phyloP scores from a whole-genome alignment of 1,140 invertebrate species.

The Ridgeia piscesae region DNA sequence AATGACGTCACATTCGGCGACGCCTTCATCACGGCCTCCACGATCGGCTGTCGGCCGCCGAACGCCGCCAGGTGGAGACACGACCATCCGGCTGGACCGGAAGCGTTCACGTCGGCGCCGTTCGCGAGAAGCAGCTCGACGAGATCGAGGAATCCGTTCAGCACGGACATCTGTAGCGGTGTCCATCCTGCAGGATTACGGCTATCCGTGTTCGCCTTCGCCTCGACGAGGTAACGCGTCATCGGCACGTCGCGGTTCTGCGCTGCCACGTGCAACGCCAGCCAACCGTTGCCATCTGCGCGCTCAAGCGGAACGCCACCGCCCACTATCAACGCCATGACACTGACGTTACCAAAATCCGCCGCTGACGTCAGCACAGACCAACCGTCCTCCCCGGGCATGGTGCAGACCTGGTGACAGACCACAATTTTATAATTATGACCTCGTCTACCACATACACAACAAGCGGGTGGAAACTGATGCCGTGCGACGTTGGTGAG shows the following conservation, averaged over 20 bases:
- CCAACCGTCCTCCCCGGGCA: slow-evolving; percentile 25
- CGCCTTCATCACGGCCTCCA: slow-evolving; percentile 10
- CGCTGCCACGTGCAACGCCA: slow-evolving; percentile 26
- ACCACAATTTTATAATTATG: slow-evolving; percentile 4
- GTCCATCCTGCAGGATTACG: slow-evolving; percentile 24
- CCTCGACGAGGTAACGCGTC: slow-evolving; percentile 14
- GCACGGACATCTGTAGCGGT: slow-evolving; percentile 25
- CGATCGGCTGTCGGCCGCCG: slow-evolving; percentile 21
- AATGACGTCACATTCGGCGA: background rate
- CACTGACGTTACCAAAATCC: slow-evolving; percentile 23
- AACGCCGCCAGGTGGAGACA: slow-evolving; percentile 22
- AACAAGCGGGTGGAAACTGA: background rate
- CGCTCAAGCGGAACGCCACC: slow-evolving; percentile 34
- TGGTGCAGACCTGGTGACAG: slow-evolving; percentile 21
- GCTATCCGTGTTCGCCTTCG: slow-evolving; percentile 4
- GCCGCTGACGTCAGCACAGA: slow-evolving; percentile 26
- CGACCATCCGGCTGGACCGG: slow-evolving; percentile 21
- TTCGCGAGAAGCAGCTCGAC: slow-evolving; percentile 16
- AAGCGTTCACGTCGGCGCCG: slow-evolving; percentile 25
- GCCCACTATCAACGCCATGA: slow-evolving; percentile 12
- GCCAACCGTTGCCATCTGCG: slow-evolving; percentile 32
- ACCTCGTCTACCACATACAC: background rate
- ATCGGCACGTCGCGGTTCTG: slow-evolving; percentile 17
- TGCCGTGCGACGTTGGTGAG: too few species aligned
- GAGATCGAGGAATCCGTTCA: slow-evolving; percentile 15